Evolutionary conservation across 2,888 invertebrate species (phyloP).

Genomic region (Leptinotarsa juncta): DNA sequence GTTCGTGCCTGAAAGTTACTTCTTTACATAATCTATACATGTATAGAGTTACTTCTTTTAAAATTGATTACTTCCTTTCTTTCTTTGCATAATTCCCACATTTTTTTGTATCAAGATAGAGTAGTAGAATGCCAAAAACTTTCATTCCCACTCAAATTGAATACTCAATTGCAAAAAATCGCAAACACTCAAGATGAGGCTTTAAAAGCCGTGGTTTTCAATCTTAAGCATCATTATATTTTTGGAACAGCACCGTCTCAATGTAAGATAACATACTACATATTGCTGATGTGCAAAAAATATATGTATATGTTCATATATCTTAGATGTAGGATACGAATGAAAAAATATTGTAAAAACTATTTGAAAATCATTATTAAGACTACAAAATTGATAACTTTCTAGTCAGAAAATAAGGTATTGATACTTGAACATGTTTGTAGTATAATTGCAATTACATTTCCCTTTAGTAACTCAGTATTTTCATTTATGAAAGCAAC

Average conservation of each 20-base stretch:
- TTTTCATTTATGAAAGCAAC: neutral
- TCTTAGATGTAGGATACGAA: neutral
- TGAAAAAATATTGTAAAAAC: conserved; percentile 3
- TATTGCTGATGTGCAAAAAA: conserved; percentile 3
- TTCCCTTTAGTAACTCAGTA: conserved; percentile 10
- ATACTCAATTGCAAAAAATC: too few relatives aligned
- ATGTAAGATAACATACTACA: conserved; percentile 8
- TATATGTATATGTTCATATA: conserved; percentile 10
- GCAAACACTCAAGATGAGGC: neutral
- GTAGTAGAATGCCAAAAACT: too few relatives aligned
- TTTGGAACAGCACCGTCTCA: conserved; percentile 12
- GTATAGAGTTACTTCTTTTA: too few relatives aligned
- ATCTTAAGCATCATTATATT: neutral
- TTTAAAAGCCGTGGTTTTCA: neutral
- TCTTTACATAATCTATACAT: too few relatives aligned
- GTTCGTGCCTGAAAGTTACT: too few relatives aligned
- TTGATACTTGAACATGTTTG: conserved; percentile 11
- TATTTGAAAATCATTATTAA: neutral
- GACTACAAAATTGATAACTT: neutral
- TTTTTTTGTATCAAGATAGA: too few relatives aligned
- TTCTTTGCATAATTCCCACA: too few relatives aligned
- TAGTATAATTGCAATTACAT: conserved; percentile 15
- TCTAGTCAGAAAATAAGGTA: neutral
- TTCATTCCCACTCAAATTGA: too few relatives aligned
- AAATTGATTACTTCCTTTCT: too few relatives aligned